Evolutionary conservation across 2,888 invertebrate species (phyloP).

Genomic region (Pegoplata infirma): DNA sequence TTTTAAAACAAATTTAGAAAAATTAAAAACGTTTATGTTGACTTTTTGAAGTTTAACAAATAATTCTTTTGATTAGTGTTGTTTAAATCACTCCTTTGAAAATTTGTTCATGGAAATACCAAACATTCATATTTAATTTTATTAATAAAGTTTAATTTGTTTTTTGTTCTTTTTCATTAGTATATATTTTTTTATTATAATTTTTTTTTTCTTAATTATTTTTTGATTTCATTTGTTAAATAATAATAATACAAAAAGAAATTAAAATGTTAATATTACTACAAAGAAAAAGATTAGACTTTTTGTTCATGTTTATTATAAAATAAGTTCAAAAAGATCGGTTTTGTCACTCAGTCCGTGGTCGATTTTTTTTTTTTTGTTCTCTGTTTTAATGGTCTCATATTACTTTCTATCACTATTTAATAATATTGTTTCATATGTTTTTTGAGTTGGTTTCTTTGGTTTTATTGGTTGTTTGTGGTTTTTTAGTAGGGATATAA

Average conservation of each 20-base stretch:
- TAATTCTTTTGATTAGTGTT: too few species aligned
- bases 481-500: constrained; percentile 72
- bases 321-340: constrained; percentile 63
- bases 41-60: too few species aligned
- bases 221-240: constrained; percentile 68
- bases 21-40: too few species aligned
- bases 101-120: too few species aligned
- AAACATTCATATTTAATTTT: too few species aligned
- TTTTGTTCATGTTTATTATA: constrained; percentile 33
- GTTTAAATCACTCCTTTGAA: too few species aligned
- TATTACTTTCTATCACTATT: constrained; percentile 61
- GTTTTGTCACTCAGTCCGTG: constrained; percentile 25
- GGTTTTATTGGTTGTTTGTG: constrained; percentile 36
- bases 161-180: constrained; percentile 29
- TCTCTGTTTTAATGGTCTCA: constrained; percentile 50
- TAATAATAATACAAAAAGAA: constrained; percentile 66
- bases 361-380: too few species aligned
- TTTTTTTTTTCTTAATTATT: too few species aligned
- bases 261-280: constrained; percentile 50
- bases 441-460: constrained; percentile 52
- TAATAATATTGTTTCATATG: constrained; percentile 41
- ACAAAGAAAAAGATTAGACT: constrained; percentile 53
- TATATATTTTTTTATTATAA: too few species aligned
- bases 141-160: background rate
- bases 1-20: too few species aligned